Evolutionary conservation across 2,797 vertebrate genomes (phyloP), one percentile per base, ranked within the genome.

Genomic region (Manis crassicaudata): DNA sequence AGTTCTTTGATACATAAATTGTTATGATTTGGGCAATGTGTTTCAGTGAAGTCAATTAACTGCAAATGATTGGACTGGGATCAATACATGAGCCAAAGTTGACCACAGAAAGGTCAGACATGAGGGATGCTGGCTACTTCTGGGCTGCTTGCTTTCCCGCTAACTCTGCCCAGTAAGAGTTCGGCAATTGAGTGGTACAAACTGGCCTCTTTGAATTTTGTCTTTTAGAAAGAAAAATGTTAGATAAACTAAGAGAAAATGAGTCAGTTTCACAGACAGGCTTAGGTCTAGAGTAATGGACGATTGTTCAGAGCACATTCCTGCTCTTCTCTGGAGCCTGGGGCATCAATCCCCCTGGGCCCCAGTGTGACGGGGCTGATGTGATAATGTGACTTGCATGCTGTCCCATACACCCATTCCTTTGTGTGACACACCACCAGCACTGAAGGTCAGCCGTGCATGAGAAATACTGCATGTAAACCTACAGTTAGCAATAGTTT

Each of bases 41-140:
- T 43, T 88, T 92, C 93, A 23, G 13, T 81, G 29, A 95, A 96
- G 62, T 23, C 18, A 80, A 27, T 58, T 60, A 88, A 68, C 18
- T 46, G 35, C 40, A 63, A 40, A 29, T 68, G 62, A 50, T 80
- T 82, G 60, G 29, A 21, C 29, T 73, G n/a, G 25, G 18, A 81
- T 77, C 35, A 79, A 62, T 50, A 52, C 0, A 9, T 1, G 58
- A 94, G 23, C 21, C 79, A 96, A 86, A 95, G 54, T 2, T 52
- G 67, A 27, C 29, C 50, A 70, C 1, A 56, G 35, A 67, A 58
- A 16, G 9, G 9, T 11, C 46, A 7, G 20, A 70, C n/a, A 10
- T 8, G 29, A 96, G 27, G 56, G 52, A 88, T 3, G 17, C 40
- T 58, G 43, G 56, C 25, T 58, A 29, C 12, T 79, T 93, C 27